phyloP scores from a whole-genome alignment of 2,888 invertebrate species.

The Crepidodera aurea region DNA sequence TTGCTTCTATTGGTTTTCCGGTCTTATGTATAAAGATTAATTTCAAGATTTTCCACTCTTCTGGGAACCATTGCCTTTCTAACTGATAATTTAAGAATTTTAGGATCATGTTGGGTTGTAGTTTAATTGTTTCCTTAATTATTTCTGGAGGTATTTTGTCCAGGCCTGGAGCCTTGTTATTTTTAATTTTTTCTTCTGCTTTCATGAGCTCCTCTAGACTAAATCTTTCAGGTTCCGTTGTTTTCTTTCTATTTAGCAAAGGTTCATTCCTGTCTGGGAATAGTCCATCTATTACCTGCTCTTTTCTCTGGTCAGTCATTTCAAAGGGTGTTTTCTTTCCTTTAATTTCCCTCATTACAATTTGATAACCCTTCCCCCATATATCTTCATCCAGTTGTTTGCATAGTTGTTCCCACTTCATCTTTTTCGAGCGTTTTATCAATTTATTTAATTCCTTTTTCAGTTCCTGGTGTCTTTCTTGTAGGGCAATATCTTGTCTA shows the following conservation, averaged over 20 bases:
- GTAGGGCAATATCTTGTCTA: background rate
- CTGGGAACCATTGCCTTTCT: constrained; percentile 17
- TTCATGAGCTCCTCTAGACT: constrained; percentile 17
- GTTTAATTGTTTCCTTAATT: background rate
- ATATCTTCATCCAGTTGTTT: constrained; percentile 15
- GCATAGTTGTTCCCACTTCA: constrained; percentile 14
- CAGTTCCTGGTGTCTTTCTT: background rate
- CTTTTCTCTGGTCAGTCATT: background rate
- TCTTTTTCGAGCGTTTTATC: background rate
- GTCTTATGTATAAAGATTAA: constrained; percentile 18
- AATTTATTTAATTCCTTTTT: background rate
- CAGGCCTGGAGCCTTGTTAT: constrained; percentile 27
- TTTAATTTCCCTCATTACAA: constrained; percentile 1
- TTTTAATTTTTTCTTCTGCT: constrained; percentile 12
- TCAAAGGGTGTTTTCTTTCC: background rate
- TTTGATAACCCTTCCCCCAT: constrained; percentile 23
- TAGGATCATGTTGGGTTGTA: background rate
- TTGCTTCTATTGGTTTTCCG: background rate
- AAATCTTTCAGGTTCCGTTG: background rate
- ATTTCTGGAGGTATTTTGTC: constrained; percentile 27
- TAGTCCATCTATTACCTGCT: background rate
- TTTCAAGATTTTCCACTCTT: constrained; percentile 32
- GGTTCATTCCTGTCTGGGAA: background rate
- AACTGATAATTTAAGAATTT: background rate
- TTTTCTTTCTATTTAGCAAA: background rate